These are phyloP conservation scores for Columba livia DNA, from an alignment of 2,113 vertebrate genomes.

Conservation along the genomic window DNA sequence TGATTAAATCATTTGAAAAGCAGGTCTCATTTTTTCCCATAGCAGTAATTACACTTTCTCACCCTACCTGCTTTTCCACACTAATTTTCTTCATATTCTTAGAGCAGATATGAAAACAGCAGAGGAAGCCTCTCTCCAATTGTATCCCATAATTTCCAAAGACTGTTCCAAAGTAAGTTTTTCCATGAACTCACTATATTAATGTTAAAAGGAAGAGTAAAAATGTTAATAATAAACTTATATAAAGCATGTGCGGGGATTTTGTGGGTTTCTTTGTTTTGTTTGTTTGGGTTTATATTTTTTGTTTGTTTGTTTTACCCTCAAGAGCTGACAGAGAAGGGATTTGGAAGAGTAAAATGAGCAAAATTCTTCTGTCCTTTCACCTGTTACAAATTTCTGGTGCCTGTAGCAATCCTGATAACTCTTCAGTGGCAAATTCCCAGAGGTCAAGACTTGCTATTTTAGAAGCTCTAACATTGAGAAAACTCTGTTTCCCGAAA, in stretches of 20 bases:
- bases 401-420: neutral
- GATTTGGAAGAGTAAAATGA: neutral
- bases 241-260: neutral
- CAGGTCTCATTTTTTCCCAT: neutral
- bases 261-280: too few species aligned
- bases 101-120: neutral
- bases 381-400: neutral
- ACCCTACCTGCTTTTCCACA: constrained; percentile 6
- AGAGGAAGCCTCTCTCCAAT: neutral
- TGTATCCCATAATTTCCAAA: neutral
- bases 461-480: neutral
- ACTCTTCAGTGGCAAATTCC: neutral
- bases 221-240: neutral
- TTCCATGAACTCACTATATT: neutral
- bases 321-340: neutral
- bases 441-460: neutral
- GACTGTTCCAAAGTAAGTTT: neutral
- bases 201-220: neutral
- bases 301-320: rapidly evolving
- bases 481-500: neutral
- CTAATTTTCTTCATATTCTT: neutral
- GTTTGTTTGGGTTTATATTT: neutral
- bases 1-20: neutral
- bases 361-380: neutral
- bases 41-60: neutral